Base-by-base conservation (phyloP, 2,113 vertebrate species). In the Empidonax alnorum region DNA sequence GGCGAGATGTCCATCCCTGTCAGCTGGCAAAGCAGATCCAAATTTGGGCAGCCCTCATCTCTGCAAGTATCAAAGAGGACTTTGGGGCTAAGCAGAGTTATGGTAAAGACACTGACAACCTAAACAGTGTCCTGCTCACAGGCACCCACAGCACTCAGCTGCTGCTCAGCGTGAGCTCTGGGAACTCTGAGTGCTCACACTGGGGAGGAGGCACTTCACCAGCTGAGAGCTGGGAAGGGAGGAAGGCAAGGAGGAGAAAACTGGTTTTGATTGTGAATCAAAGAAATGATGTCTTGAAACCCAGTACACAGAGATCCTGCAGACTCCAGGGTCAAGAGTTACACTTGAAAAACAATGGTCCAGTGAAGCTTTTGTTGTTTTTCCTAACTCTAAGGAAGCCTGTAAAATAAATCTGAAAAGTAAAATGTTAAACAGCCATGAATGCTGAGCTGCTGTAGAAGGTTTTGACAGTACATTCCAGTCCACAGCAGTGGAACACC, bases 1-100 rank as follows among this genome's bases (percentile, higher is more conserved):
- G 10, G 35, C 1, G 19, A 30, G n/a, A 37, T 1, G 2, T 8
- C 35, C 27, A 37, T 21, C 14, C 16, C 6, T 2, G 53, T 6
- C 1, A 0, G 39, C 1, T 6, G 8, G 62, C 62, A 42, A 66
- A 76, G n/a, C 47, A 31, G 23, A 52, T 5, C 10, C 17, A 28
- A 16, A 21, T 44, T 12, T 20, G 27, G 50, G 49, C 52, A 76
- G 22, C 17, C 42, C 62, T 53, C 0, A 1, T 19, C 68, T 47
- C 53, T 63, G 53, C 31, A 63, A 6, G 37, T 53, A 35, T 14
- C 66, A 42, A 63, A 30, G 11, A 59, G 25, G 55, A 58, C 10
- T 42, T 22, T 24, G 13, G 33, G 37, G n/a, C 37, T 83, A 30
- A 31, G 17, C 15, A n/a, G 25, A 65, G 21, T 28, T 12, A n/a